A percentile compares a stretch with the other conserved stretches of the same genome.
These are phyloP conservation scores for human DNA, from an alignment of 2,113 vertebrate species.

Conservation along the genomic window GRCh38 chr9:15048001-15048500, in stretches of 20 bases:
- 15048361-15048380: not conserved
- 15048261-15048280: not conserved
- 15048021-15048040: constrained; percentile 96
- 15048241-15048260: not conserved
- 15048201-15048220: constrained; percentile 38
- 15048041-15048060: constrained; percentile 96
- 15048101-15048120: not conserved
- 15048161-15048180: not conserved
- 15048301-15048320: not conserved
- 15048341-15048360: not conserved
- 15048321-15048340: not conserved
- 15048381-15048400: not conserved
- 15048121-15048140: constrained; percentile 9
- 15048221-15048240: not conserved
- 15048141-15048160: constrained; percentile 8
- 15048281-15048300: not conserved
- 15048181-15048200: not conserved
- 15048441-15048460: not conserved
- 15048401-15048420: not conserved
- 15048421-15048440: not conserved
- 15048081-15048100: not conserved
- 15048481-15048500: not conserved
- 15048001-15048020: constrained; percentile 95
- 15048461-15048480: not conserved
- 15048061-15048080: constrained; percentile 47